These are phyloP conservation scores for Yponomeuta evonymella DNA, from an alignment of 2,888 invertebrate genomes.

Conservation along the genomic window DNA sequence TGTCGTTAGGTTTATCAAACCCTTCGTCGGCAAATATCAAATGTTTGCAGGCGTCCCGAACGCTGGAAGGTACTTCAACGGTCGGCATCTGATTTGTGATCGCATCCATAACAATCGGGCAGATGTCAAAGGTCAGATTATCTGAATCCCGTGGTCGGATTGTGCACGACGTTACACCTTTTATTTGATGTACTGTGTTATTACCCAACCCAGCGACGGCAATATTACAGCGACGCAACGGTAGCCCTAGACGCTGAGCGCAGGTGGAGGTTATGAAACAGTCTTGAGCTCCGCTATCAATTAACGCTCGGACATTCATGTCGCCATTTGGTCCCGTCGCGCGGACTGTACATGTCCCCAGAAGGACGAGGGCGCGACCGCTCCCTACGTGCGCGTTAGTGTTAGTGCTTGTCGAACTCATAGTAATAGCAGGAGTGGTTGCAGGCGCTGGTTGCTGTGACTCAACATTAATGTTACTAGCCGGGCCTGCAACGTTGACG, in stretches of 20 bases:
- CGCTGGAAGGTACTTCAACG: no score
- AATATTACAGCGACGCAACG: constrained; percentile 12
- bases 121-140: not conserved
- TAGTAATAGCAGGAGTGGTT: not conserved
- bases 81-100: no score
- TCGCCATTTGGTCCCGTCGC: not conserved
- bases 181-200: constrained; percentile 12
- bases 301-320: constrained; percentile 10
- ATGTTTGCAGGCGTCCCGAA: no score
- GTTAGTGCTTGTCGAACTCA: no score
- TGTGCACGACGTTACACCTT: constrained; percentile 16
- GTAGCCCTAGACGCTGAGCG: constrained; percentile 16
- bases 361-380: constrained; percentile 10
- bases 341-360: constrained; percentile 13
- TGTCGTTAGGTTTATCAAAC: no score
- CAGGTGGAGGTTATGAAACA: constrained; percentile 16
- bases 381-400: not conserved
- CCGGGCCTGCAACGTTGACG: not conserved
- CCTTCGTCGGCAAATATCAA: no score
- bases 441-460: not conserved
- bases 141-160: constrained; percentile 13
- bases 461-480: not conserved
- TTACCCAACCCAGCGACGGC: constrained; percentile 9
- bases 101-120: no score
- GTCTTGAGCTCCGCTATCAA: constrained; percentile 18